Conservation (phyloP, 2,113 vertebrate genomes). For the Oncorhynchus clarkii region DNA sequence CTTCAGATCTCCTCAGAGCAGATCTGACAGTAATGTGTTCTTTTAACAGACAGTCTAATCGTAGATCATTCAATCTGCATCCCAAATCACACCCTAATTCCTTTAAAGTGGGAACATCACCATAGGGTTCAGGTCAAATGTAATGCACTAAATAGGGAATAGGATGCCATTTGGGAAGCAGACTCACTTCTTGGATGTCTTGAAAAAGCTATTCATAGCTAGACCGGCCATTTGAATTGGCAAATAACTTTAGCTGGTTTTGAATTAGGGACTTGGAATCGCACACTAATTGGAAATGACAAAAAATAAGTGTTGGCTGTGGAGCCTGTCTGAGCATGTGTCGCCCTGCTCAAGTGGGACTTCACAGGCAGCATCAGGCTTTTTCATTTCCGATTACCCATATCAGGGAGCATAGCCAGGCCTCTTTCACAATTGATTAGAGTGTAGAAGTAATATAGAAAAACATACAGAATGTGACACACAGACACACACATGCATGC, state of each 20-base stretch:
- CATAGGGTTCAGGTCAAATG: not conserved
- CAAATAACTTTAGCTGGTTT: conserved; percentile 53
- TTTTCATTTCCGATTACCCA: conserved; percentile 39
- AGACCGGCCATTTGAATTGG: conserved; percentile 47
- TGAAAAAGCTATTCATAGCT: not conserved
- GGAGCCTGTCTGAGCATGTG: conserved; percentile 58
- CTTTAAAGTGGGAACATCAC: not conserved
- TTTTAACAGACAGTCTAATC: not conserved
- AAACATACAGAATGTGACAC: conserved; percentile 23
- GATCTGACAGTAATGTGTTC: conserved; percentile 1
- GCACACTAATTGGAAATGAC: conserved; percentile 64
- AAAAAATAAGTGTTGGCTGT: conserved; percentile 52
- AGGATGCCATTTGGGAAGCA: too few relatives aligned
- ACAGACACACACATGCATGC: not conserved
- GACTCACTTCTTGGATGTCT: conserved; percentile 12
- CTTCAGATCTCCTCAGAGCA: not conserved
- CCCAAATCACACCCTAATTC: too few relatives aligned
- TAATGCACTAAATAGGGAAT: too few relatives aligned
- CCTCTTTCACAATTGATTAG: conserved; percentile 28
- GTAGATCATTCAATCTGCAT: not conserved
- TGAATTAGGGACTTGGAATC: conserved; percentile 52
- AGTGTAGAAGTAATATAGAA: conserved; percentile 36
- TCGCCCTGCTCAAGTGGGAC: conserved; percentile 57
- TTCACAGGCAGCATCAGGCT: conserved; percentile 32
- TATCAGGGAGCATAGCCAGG: conserved; percentile 32